Base-by-base conservation (phyloP, 2,888 invertebrate species). In the Polydrusus pterygomalis region DNA sequence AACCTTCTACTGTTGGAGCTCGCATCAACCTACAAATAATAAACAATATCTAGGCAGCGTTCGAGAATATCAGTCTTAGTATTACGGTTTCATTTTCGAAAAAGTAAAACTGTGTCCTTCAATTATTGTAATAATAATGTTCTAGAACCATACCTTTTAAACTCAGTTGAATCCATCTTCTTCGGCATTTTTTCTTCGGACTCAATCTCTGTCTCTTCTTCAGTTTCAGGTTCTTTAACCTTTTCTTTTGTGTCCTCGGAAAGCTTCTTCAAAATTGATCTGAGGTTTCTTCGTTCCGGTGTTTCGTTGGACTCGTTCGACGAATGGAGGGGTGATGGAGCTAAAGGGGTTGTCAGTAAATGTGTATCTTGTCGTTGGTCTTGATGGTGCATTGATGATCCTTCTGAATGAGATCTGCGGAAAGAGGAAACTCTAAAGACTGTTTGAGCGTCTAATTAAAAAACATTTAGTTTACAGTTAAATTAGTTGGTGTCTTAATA, bases 1-100 rank as follows among this genome's bases (percentile, higher is more conserved):
- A 96, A 76, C 96, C 96, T 90, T 96, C 96, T 82, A 96, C 89
- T 75, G 96, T 96, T 77, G 95, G 96, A 34, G 95, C 95, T 84
- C 93, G 89, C 88, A 95, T 92, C 77, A 96, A 88, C 84, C 91
- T 82, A 54, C 67, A 72, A 76, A 47, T 11, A 45, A 30, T 10
- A 9, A 13, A 38, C n/a, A n/a, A n/a, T n/a, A n/a, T n/a, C n/a
- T n/a, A n/a, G n/a, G n/a, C n/a, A n/a, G n/a, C n/a, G n/a, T n/a
- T n/a, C n/a, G n/a, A n/a, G n/a, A n/a, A n/a, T n/a, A n/a, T n/a
- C n/a, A n/a, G n/a, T n/a, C n/a, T n/a, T n/a, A n/a, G n/a, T n/a
- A n/a, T n/a, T n/a, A n/a, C n/a, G n/a, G n/a, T n/a, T n/a, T n/a
- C n/a, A n/a, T n/a, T n/a, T n/a, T n/a, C n/a, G n/a, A n/a, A n/a